Base-by-base conservation (phyloP, 1,140 invertebrate species). In the Lasioglossum albipes region DNA sequence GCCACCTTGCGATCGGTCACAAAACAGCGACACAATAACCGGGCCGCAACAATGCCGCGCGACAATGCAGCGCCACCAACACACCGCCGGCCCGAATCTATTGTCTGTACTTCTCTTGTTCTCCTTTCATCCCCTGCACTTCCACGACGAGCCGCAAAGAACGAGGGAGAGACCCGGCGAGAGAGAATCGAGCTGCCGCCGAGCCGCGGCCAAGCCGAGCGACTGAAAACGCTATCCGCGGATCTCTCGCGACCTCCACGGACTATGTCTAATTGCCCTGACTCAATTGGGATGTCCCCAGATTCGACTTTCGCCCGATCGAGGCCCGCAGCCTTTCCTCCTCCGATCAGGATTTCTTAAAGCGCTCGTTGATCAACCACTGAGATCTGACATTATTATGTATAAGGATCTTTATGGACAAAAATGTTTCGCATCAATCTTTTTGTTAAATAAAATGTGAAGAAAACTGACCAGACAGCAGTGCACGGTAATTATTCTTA, bases 1-100 rank as follows among this genome's bases (percentile, higher is more conserved):
- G 88, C 87, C 87, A 90, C 87, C 88, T 89, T 87, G 79, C 91
- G 89, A 91, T 92, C 90, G 87, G 89, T 90, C 90, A 91, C 90
- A 90, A 92, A 92, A 92, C 91, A 92, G 87, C 88, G 82, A 89
- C 89, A 92, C 91, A 93, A 92, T 92, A 91, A 92, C 91, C 89
- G 81, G 82, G 84, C 90, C 89, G 85, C 90, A 92, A 92, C 90
- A 92, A 91, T 92, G 81, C 91, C 87, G 79, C 84, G 89, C 88
- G 87, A 92, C 91, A 92, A 93, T 91, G 86, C 87, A 90, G 82
- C 88, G 73, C 86, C 84, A 90, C 88, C 89, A 89, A 91, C 86
- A 90, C 90, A 90, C 86, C 79, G 85, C 83, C 87, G 84, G 86
- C 86, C 91, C 89, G 87, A 91, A 91, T 91, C 91, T 85, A 92